Conservation (phyloP, 2,888 invertebrate species). For the Nowickia ferox region DNA sequence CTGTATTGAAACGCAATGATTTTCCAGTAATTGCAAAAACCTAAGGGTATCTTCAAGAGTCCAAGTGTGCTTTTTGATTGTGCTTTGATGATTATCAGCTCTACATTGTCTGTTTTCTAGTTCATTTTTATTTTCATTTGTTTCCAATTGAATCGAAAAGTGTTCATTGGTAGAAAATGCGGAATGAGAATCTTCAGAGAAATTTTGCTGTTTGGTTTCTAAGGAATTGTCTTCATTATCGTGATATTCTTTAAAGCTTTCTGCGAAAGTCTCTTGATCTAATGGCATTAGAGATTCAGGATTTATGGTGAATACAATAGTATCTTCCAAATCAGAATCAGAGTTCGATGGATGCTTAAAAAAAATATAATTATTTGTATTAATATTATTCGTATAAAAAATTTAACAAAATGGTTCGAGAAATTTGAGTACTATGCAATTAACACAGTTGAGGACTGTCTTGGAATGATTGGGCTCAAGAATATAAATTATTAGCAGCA, state of each 20-base stretch:
- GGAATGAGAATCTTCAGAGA: conserved; percentile 29
- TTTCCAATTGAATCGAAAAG: background rate
- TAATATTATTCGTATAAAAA: background rate
- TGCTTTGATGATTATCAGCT: background rate
- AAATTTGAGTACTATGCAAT: too few species aligned
- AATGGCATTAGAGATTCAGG: conserved; percentile 74
- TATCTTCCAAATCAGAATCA: conserved; percentile 75
- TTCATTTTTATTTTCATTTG: background rate
- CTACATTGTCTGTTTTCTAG: background rate
- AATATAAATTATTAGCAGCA: too few species aligned
- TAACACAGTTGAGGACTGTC: too few species aligned
- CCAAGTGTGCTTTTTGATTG: conserved; percentile 65
- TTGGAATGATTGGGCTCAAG: too few species aligned
- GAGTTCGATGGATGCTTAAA: conserved; percentile 68
- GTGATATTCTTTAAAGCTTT: background rate
- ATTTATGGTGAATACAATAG: conserved; percentile 74
- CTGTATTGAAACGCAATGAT: conserved; percentile 69
- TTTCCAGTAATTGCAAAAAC: conserved; percentile 71
- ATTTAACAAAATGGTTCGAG: background rate
- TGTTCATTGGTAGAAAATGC: background rate
- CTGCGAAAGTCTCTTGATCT: conserved; percentile 54
- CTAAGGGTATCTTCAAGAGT: conserved; percentile 70
- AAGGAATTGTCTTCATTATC: conserved; percentile 5
- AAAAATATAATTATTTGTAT: background rate
- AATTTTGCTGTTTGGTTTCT: background rate